A percentile compares a stretch with the other conserved stretches of the same genome.
Evolutionary conservation across 1,140 invertebrate genomes (phyloP).

Genomic region (Atta colombica): DNA sequence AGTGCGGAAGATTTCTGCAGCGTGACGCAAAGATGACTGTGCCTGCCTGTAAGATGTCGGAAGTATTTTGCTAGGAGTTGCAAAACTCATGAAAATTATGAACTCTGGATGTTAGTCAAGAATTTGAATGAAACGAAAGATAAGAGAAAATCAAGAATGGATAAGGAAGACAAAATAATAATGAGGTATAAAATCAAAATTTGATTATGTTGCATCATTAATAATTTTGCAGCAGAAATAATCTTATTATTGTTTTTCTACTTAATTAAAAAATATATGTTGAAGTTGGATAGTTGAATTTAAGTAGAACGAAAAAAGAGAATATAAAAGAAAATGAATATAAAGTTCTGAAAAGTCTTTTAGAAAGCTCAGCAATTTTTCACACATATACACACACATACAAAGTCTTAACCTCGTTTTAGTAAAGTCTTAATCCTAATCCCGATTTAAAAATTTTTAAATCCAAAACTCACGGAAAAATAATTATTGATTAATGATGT

Average conservation of each 20-base stretch:
- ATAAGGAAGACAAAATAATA: not conserved
- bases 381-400: not conserved
- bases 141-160: constrained; percentile 7
- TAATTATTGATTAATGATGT: constrained; percentile 4
- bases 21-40: constrained; percentile 33
- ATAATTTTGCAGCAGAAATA: constrained; percentile 22
- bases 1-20: not conserved
- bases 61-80: constrained; percentile 20
- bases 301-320: not conserved
- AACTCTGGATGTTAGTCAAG: not conserved
- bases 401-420: too few species aligned
- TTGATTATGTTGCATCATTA: not conserved
- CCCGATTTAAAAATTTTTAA: not conserved
- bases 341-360: constrained; percentile 9
- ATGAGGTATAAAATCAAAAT: not conserved
- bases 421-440: not conserved
- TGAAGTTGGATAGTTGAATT: constrained; percentile 3
- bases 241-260: not conserved
- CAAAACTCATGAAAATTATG: constrained; percentile 42
- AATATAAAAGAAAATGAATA: not conserved
- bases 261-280: not conserved
- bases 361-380: not conserved
- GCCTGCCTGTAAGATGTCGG: constrained; percentile 1
- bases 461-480: not conserved
- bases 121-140: constrained; percentile 6